phyloP scores from a whole-genome alignment of 2,888 invertebrate genomes.

The Euclidia mi region DNA sequence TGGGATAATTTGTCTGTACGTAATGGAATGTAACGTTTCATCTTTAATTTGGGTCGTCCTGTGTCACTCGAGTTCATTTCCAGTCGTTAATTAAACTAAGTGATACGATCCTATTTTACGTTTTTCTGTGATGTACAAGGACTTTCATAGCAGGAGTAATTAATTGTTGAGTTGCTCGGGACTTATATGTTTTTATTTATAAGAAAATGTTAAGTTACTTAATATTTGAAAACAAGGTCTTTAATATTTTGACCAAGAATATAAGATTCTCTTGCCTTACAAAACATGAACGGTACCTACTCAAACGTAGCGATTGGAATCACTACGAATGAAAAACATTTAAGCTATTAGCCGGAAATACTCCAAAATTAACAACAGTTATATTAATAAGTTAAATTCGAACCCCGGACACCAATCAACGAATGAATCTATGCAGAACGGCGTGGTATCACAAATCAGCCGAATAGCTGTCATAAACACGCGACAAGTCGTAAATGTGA shows the following conservation, averaged over 20 bases:
- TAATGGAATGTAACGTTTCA: conserved; percentile 79
- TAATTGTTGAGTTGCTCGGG: no score
- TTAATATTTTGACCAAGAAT: no score
- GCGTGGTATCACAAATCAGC: conserved; percentile 74
- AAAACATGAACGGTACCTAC: no score
- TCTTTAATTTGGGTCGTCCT: conserved; percentile 82
- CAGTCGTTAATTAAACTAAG: conserved; percentile 75
- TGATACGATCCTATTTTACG: conserved; percentile 62
- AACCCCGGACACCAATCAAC: conserved; percentile 53
- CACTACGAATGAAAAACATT: no score
- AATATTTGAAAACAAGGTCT: no score
- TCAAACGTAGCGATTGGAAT: no score
- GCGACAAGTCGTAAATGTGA: conserved; percentile 80
- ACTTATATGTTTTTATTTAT: no score
- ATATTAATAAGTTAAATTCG: conserved; percentile 25
- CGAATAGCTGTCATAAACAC: conserved; percentile 76
- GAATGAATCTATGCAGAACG: conserved; percentile 65
- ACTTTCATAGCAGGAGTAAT: background rate
- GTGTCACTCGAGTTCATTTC: conserved; percentile 72
- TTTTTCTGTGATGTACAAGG: conserved; percentile 42
- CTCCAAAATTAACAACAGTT: background rate
- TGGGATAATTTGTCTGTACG: conserved; percentile 77
- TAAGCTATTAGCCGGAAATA: no score
- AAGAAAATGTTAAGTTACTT: no score
- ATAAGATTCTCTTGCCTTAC: no score